Base-by-base conservation (phyloP, 2,113 vertebrate genomes). In the Scomber colias region DNA sequence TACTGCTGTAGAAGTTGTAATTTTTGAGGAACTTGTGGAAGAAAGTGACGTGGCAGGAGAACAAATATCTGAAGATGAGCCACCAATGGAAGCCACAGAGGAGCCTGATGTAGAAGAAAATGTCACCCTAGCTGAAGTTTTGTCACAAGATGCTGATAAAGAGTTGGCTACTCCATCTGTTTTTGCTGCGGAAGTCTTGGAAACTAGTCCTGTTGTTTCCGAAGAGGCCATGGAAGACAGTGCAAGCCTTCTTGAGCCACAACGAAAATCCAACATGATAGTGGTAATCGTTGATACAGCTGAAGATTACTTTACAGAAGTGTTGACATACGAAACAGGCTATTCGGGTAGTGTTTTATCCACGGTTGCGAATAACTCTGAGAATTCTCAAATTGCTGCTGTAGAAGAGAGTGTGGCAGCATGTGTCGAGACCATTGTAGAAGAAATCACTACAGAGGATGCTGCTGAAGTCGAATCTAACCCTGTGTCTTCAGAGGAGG, bases 371-470 rank as follows among this genome's bases (percentile, higher is more conserved):
- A 10, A 31, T 2, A 71, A 49, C 35, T 27, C 15, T 44, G 14
- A 31, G 45, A 66, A 57, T 4, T n/a, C 9, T 65, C 11, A 50
- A 45, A 17, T 16, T 30, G 11, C 0, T 8, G 30, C 44, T 4
- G 44, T 5, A n/a, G 19, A 51, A 5, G 12, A 76, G 13, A 0
- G 30, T 0, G 3, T n/a, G 15, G 50, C 48, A 16, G 21, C 54
- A 24, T 9, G 13, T 24, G 14, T 31, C 5, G 21, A 85, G 2
- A 61, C 14, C 5, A 74, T 49, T 9, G 68, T 24, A 5, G 45
- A 75, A 30, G 62, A 78, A 35, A 71, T 60, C n/a, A 14, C 50
- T 8, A 1, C 9, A 15, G 59, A 70, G 6, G 45, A 82, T 31
- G 46, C 9, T 40, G 35, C 9, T 2, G 35, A 40, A 13, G 15